Conservation (phyloP, 2,888 invertebrate species). For the Molanna angustata region DNA sequence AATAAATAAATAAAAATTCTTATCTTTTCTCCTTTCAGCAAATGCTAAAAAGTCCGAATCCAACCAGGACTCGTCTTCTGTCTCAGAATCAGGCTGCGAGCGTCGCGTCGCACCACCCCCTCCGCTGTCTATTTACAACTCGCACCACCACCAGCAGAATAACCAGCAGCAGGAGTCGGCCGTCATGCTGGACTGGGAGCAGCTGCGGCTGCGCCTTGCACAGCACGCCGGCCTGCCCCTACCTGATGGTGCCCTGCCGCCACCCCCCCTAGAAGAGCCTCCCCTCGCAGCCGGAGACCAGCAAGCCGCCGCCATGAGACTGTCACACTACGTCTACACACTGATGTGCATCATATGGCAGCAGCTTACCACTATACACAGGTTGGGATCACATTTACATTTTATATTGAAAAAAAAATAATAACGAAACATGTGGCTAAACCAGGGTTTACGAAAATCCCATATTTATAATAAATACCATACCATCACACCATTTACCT, state of each 20-base stretch:
- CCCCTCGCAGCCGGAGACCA: constrained; percentile 65
- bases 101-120: not conserved
- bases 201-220: constrained; percentile 19
- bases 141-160: too few species aligned
- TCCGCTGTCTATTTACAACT: too few species aligned
- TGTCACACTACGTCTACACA: constrained; percentile 85
- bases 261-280: constrained; percentile 23
- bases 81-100: not conserved
- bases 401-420: too few species aligned
- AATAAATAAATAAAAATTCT: too few species aligned
- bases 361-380: constrained; percentile 85
- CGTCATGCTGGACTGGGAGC: constrained; percentile 22
- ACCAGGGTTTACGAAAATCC: too few species aligned
- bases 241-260: constrained; percentile 13
- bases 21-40: constrained; percentile 16
- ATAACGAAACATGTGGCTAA: too few species aligned
- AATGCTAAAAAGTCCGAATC: constrained; percentile 27
- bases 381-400: too few species aligned
- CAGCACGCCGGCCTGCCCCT: constrained; percentile 22
- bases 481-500: too few species aligned
- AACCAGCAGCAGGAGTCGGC: not conserved
- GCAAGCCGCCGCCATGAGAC: constrained; percentile 72
- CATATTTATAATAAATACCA: too few species aligned
- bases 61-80: constrained; percentile 20
- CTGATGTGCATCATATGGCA: constrained; percentile 85